A percentile compares a stretch with the other conserved stretches of the same genome.
phyloP scores from a whole-genome alignment of 2,113 vertebrate species.

The Tauraco erythrolophus region DNA sequence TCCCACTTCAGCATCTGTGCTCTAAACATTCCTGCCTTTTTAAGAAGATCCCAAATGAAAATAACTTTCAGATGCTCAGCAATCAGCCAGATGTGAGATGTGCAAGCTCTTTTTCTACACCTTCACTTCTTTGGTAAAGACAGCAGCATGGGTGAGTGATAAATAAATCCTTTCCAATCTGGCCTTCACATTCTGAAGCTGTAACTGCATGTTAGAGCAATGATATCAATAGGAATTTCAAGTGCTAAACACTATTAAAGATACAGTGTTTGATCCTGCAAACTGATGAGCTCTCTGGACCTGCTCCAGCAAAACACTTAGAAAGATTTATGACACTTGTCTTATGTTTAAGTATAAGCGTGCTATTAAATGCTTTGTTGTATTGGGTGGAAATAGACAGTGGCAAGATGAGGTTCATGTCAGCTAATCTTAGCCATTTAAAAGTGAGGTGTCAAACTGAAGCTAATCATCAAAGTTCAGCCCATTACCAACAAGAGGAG shows the following conservation, averaged over 20 bases:
- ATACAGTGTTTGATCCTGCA: neutral
- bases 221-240: neutral
- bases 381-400: neutral
- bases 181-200: neutral
- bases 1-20: neutral
- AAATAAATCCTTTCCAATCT: neutral
- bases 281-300: neutral
- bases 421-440: neutral
- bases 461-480: neutral
- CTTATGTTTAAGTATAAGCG: neutral
- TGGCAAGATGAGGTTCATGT: neutral
- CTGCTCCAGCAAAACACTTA: neutral
- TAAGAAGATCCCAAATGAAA: neutral
- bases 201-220: neutral
- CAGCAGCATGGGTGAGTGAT: neutral
- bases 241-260: neutral
- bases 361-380: neutral
- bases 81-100: neutral
- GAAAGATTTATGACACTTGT: neutral
- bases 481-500: neutral
- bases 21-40: neutral
- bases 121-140: neutral
- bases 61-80: neutral
- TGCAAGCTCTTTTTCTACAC: neutral
- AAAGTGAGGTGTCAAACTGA: neutral